phyloP scores from a whole-genome alignment of 92 coral and sea anemone genomes.

The Ricordea florida region DNA sequence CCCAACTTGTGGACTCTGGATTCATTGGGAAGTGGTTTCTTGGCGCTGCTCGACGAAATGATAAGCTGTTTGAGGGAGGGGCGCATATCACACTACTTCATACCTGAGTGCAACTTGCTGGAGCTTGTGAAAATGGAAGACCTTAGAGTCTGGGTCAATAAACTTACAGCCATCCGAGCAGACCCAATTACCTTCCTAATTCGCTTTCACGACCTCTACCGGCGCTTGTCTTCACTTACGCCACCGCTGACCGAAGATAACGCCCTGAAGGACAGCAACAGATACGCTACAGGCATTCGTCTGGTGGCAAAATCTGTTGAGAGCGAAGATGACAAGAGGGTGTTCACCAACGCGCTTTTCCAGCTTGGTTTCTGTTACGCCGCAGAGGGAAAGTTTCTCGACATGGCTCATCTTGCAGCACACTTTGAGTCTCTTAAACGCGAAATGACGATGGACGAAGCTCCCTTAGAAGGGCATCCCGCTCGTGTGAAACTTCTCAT shows the following conservation, averaged over 20 bases:
- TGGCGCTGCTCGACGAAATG: conserved; percentile 14
- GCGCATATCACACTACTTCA: conserved; percentile 35
- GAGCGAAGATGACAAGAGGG: neutral
- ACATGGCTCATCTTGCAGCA: neutral
- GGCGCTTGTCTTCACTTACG: neutral
- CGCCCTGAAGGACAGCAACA: neutral
- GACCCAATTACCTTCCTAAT: neutral
- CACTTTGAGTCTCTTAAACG: conserved; percentile 4
- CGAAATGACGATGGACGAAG: conserved; percentile 11
- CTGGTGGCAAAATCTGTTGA: neutral
- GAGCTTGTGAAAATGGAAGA: neutral
- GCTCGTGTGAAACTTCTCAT: conserved; percentile 10
- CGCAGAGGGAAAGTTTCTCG: conserved; percentile 29
- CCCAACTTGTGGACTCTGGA: conserved; percentile 23
- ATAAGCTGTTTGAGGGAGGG: conserved; percentile 4
- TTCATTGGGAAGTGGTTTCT: neutral
- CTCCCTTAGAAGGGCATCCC: neutral
- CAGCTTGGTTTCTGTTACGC: conserved; percentile 9
- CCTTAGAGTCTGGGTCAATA: neutral
- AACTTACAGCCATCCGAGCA: neutral
- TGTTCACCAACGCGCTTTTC: neutral
- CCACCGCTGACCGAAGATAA: neutral
- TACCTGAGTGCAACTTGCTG: conserved; percentile 42
- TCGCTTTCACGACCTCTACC: conserved; percentile 22
- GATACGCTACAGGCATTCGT: conserved; percentile 10